A percentile compares a stretch with the other conserved stretches of the same genome.
These are phyloP conservation scores for Alces alces DNA, from an alignment of 2,113 vertebrate genomes.

Conservation along the genomic window DNA sequence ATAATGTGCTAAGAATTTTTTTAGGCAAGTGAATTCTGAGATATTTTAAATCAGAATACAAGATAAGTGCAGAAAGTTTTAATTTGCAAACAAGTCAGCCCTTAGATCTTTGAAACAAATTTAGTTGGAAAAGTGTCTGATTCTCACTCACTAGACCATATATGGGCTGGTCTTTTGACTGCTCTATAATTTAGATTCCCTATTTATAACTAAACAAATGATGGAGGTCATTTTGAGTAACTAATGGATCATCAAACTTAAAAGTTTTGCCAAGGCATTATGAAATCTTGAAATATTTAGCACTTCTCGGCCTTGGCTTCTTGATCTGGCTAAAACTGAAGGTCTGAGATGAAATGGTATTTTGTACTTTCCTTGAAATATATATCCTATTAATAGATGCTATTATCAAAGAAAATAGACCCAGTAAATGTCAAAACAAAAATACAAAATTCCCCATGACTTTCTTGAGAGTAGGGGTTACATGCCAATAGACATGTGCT, in stretches of 20 bases:
- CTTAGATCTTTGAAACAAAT: not conserved
- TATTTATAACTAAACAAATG: not conserved
- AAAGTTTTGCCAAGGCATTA: not conserved
- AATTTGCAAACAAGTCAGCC: not conserved
- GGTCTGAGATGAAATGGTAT: not conserved
- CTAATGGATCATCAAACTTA: not conserved
- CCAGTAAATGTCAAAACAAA: slow-evolving; percentile 22
- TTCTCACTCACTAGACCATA: not conserved
- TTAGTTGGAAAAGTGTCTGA: not conserved
- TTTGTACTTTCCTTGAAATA: not conserved
- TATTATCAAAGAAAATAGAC: not conserved
- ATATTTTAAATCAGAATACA: not conserved
- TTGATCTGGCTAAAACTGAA: not conserved
- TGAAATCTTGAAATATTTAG: slow-evolving; percentile 29
- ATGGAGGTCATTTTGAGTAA: not conserved
- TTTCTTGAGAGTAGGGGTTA: not conserved
- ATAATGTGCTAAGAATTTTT: not conserved
- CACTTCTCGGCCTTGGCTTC: not conserved
- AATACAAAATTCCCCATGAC: not conserved
- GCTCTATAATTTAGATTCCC: not conserved
- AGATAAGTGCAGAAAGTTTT: not conserved
- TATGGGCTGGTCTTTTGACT: not conserved
- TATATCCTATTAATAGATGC: not conserved
- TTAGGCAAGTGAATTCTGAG: not conserved
- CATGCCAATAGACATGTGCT: not conserved